Percentiles rank a stretch among this genome's conserved stretches.
Evolutionary conservation across 2,113 vertebrate genomes (phyloP).

Genomic region (Tetrax tetrax): DNA sequence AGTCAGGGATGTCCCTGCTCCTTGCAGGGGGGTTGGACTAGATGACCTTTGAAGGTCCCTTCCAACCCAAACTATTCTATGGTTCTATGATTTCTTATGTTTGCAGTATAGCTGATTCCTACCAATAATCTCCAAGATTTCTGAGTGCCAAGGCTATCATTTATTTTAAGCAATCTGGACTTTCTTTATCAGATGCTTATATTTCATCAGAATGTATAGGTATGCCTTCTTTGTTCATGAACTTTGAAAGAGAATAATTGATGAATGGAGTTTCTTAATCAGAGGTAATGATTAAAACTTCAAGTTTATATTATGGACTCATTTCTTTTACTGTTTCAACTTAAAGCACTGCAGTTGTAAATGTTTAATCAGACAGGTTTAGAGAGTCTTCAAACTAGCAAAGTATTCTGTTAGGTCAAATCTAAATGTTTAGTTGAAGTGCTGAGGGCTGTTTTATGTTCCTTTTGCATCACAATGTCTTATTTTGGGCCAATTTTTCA

Average conservation of each 20-base stretch:
- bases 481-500: not conserved
- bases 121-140: not conserved
- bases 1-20: no score
- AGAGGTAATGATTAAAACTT: constrained; percentile 3
- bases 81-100: not conserved
- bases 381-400: not conserved
- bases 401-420: not conserved
- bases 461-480: not conserved
- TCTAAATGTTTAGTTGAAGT: not conserved
- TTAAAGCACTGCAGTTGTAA: not conserved
- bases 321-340: constrained; percentile 23
- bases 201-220: not conserved
- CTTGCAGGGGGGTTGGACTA: no score
- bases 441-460: not conserved
- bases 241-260: constrained; percentile 40
- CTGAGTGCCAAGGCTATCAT: not conserved
- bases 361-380: constrained; percentile 6
- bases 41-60: no score
- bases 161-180: not conserved
- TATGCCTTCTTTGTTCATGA: not conserved
- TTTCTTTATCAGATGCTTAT: not conserved
- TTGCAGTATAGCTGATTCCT: not conserved
- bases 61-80: no score
- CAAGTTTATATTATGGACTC: not conserved
- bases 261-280: constrained; percentile 4